Conservation (phyloP, 2,888 invertebrate genomes). For the Drosophila peninsularis region DNA sequence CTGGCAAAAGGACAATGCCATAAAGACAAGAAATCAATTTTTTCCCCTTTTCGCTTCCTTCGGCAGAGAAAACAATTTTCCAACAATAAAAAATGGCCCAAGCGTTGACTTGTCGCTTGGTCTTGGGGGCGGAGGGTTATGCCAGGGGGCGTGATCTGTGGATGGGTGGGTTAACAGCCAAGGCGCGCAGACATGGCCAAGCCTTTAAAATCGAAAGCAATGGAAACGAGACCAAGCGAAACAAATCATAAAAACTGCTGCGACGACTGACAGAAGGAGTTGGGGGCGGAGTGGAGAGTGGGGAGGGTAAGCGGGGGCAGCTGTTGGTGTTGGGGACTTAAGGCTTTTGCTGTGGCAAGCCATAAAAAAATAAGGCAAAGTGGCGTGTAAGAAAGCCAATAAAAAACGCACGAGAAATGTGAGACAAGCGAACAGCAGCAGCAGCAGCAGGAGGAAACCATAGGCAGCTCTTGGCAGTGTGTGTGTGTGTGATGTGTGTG, state of each 20-base stretch:
- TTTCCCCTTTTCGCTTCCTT: constrained; percentile 25
- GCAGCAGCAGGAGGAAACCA: constrained; percentile 37
- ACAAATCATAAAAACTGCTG: constrained; percentile 69
- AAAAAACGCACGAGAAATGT: constrained; percentile 58
- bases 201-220: constrained; percentile 68
- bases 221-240: constrained; percentile 60
- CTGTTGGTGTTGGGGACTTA: constrained; percentile 47
- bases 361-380: constrained; percentile 64
- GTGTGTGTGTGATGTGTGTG: constrained; percentile 6
- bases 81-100: constrained; percentile 74
- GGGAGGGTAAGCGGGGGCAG: background rate
- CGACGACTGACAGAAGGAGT: background rate
- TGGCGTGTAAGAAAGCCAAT: constrained; percentile 67
- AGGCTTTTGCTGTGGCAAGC: constrained; percentile 62
- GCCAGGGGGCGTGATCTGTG: background rate
- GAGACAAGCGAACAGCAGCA: constrained; percentile 48
- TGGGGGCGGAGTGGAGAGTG: background rate
- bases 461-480: constrained; percentile 18
- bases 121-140: constrained; percentile 2
- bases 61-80: constrained; percentile 70
- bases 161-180: constrained; percentile 2
- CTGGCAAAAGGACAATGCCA: constrained; percentile 69
- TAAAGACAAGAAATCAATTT: constrained; percentile 77
- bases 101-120: constrained; percentile 32
- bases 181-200: constrained; percentile 23